Evolutionary conservation across 2,888 invertebrate species (phyloP).

Genomic region (Reticulitermes lucifugus): DNA sequence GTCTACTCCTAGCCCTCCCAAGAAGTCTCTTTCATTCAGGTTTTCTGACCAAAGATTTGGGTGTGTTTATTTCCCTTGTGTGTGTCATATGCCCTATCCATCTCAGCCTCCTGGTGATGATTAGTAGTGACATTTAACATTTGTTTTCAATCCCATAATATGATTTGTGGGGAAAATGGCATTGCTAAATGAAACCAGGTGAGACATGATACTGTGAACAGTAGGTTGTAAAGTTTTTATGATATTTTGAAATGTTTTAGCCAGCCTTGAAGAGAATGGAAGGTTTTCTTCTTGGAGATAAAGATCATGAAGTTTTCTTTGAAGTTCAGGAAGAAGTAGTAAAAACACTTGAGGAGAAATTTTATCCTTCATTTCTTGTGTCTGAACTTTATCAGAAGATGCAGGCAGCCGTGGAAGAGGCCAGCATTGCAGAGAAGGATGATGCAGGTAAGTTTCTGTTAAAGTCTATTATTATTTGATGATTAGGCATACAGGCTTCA

Average conservation of each 20-base stretch:
- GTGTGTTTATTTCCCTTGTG: no score
- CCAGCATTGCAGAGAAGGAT: constrained; percentile 61
- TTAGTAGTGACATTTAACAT: no score
- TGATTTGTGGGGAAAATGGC: background rate
- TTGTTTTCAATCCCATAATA: background rate
- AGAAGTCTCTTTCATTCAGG: no score
- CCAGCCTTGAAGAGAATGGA: constrained; percentile 87
- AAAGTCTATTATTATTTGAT: no score
- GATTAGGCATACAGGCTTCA: no score
- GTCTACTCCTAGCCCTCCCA: no score
- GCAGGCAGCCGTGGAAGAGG: constrained; percentile 72
- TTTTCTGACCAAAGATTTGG: no score
- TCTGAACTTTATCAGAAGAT: constrained; percentile 86
- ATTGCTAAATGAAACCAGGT: background rate
- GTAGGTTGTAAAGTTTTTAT: background rate
- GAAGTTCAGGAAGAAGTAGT: constrained; percentile 86
- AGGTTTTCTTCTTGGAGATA: constrained; percentile 86
- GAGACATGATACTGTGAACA: no score
- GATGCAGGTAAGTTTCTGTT: constrained; percentile 62
- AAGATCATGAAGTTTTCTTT: constrained; percentile 88
- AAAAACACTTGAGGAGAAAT: constrained; percentile 84
- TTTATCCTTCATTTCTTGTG: constrained; percentile 88
- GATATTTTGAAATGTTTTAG: constrained; percentile 49
- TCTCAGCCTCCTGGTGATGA: no score
- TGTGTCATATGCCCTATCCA: no score